Evolutionary conservation across 2,888 invertebrate species (phyloP), one percentile per base, ranked within the genome.

Genomic region (Phengaris arion): DNA sequence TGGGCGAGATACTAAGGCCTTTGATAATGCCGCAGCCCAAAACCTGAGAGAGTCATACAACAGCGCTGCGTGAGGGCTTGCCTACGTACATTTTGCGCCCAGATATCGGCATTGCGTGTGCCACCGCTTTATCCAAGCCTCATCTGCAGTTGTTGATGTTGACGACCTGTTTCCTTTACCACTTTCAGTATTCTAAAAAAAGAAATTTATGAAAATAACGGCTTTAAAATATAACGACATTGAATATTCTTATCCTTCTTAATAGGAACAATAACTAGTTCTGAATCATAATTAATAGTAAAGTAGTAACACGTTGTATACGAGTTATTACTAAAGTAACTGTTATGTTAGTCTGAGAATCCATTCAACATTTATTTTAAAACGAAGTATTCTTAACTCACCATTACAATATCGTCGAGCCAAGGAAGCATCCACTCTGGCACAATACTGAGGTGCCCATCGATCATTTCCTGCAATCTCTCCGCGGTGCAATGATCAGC

Each of bases 401-500:
- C 79, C n/a, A 55, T 75, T 45, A 74, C 64, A 35, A 46, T 6
- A 13, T 76, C 74, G 6, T 76, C 78, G 15, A 79, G 78, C 89
- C 89, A 89, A 0, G 78, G 81, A 6, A 80, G 82, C 75, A 81
- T 78, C 90, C 90, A 89, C n/a, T 82, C 82, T 12, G 87, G 86
- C 75, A 83, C 85, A 75, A 85, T 82, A 77, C 84, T 83, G 57
- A 90, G 80, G 80, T 89, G 84, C 0, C 86, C 87, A 48, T 81
- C 85, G 9, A 85, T 84, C 72, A 79, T 81, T 51, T 81, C 85
- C 8, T 76, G 81, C 15, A 87, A 82, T 78, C 85, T 80, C 6
- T 76, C 79, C 5, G 77, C 77, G 12, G 82, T 96, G 87, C 69
- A 94, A 86, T 9, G 94, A 86, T 97, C 97, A 74, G 90, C 90